Evolutionary conservation across 2,888 invertebrate genomes (phyloP).

Genomic region (Hirtodrosophila histrioides): DNA sequence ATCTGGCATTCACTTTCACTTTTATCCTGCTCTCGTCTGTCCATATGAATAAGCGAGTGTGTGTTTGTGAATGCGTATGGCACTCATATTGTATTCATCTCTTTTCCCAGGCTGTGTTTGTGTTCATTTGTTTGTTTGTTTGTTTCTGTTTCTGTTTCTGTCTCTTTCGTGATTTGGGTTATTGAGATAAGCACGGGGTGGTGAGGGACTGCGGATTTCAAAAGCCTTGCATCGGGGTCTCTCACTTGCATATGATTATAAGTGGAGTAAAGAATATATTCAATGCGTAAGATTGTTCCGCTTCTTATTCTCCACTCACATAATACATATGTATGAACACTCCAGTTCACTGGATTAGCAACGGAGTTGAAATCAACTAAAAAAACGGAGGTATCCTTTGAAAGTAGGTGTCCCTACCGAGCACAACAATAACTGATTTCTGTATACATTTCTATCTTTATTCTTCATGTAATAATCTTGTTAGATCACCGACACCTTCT

Average conservation of each 20-base stretch:
- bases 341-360: neutral
- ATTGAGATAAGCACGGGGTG: slow-evolving; percentile 25
- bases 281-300: neutral
- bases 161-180: too few species aligned
- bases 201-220: neutral
- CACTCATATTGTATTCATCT: slow-evolving; percentile 5
- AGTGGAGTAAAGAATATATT: too few species aligned
- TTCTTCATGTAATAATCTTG: too few species aligned
- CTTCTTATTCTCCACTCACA: slow-evolving; percentile 9
- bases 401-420: too few species aligned
- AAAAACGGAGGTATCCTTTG: too few species aligned
- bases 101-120: slow-evolving; percentile 8
- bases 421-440: too few species aligned
- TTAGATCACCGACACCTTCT: too few species aligned
- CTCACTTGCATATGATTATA: slow-evolving; percentile 23
- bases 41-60: slow-evolving; percentile 3
- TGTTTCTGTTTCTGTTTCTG: slow-evolving; percentile 3
- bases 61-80: neutral
- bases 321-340: slow-evolving; percentile 24
- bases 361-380: too few species aligned
- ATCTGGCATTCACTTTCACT: slow-evolving; percentile 30
- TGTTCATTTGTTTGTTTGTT: slow-evolving; percentile 8
- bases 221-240: neutral
- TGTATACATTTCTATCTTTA: too few species aligned
- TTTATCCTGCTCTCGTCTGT: slow-evolving; percentile 42